A percentile compares a stretch with the other conserved stretches of the same genome.
Conservation (phyloP, 2,888 invertebrate species). For the Agrochola lota region DNA sequence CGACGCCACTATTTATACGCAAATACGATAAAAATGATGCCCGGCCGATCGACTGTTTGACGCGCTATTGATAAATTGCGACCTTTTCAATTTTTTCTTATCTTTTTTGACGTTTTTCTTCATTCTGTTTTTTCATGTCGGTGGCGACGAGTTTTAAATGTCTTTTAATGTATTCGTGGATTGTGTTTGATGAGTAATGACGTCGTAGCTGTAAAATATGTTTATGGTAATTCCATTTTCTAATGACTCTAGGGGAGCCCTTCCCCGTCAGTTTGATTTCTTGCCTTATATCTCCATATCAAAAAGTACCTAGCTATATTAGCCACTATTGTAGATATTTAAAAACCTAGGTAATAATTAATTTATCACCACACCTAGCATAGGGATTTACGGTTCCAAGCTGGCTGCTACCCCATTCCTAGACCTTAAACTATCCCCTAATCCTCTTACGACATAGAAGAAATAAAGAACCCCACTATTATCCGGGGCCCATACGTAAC, state of each 20-base stretch:
- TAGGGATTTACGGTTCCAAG: not conserved
- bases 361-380: not conserved
- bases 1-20: conserved; percentile 90
- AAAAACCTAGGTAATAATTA: not conserved
- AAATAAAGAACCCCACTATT: not conserved
- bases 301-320: not conserved
- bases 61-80: conserved; percentile 90
- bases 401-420: not conserved
- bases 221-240: conserved; percentile 50
- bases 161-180: conserved; percentile 72
- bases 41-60: conserved; percentile 89
- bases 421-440: not conserved
- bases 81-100: conserved; percentile 85
- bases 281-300: not conserved
- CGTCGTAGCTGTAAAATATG: conserved; percentile 52
- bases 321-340: not conserved
- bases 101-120: conserved; percentile 78
- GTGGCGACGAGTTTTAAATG: conserved; percentile 73
- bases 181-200: conserved; percentile 73
- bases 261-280: conserved; percentile 22
- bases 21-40: conserved; percentile 90
- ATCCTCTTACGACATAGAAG: conserved; percentile 26
- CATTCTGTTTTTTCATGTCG: conserved; percentile 72
- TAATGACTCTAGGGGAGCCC: conserved; percentile 23
- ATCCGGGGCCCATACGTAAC: not conserved